phyloP scores from a whole-genome alignment of 2,888 invertebrate species.

The Dynastes hyllus region DNA sequence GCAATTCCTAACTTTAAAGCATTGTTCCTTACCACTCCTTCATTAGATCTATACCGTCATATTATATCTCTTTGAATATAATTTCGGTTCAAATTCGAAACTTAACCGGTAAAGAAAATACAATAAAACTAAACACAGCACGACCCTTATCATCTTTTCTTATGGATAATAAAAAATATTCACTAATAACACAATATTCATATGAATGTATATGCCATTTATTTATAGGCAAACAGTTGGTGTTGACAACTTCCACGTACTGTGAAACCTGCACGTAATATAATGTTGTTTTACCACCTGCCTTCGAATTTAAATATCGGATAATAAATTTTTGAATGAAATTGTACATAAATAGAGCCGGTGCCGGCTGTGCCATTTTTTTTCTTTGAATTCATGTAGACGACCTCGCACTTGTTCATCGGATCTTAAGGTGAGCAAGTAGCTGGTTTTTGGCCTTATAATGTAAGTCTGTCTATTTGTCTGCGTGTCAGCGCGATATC shows the following conservation, averaged over 20 bases:
- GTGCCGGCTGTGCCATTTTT: slow-evolving; percentile 11
- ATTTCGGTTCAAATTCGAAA: too few relatives aligned
- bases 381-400: slow-evolving; percentile 21
- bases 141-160: background rate
- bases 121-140: too few relatives aligned
- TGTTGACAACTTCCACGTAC: background rate
- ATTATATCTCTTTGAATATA: too few relatives aligned
- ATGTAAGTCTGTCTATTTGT: slow-evolving; percentile 14
- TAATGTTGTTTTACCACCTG: background rate
- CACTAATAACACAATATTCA: background rate
- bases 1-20: too few relatives aligned
- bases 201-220: background rate
- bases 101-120: too few relatives aligned
- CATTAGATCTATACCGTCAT: too few relatives aligned
- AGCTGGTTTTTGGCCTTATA: slow-evolving; percentile 34
- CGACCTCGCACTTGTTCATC: slow-evolving; percentile 37
- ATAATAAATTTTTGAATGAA: slow-evolving; percentile 24
- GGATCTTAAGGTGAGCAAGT: slow-evolving; percentile 35
- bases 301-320: slow-evolving; percentile 31
- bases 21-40: too few relatives aligned
- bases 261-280: slow-evolving; percentile 3
- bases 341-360: background rate
- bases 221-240: background rate
- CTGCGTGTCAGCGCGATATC: background rate
- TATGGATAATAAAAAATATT: background rate